Conservation (phyloP, 2,888 invertebrate species). For the Caenorhabditis sp. region DNA sequence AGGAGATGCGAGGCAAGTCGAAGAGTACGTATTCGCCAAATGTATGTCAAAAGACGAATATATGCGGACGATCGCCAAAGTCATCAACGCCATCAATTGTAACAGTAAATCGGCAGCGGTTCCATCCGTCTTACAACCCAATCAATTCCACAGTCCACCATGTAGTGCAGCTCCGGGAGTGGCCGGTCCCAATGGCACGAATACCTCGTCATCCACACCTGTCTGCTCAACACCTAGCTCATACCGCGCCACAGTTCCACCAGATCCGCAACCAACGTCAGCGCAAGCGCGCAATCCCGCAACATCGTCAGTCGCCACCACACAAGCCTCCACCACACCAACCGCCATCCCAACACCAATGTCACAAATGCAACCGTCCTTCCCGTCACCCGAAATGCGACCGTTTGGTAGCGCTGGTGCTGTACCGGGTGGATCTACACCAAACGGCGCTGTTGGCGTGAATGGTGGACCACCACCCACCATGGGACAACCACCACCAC, state of each 20-base stretch:
- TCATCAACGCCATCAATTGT: conserved; percentile 70
- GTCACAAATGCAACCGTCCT: conserved; percentile 13
- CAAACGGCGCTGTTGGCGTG: background rate
- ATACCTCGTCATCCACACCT: conserved; percentile 7
- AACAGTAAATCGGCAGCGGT: conserved; percentile 69
- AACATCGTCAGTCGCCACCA: conserved; percentile 7
- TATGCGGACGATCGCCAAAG: conserved; percentile 70
- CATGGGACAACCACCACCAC: conserved; percentile 63
- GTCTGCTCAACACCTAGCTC: conserved; percentile 27
- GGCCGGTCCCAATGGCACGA: background rate
- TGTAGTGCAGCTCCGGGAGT: conserved; percentile 17
- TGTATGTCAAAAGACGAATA: conserved; percentile 70
- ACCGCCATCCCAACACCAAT: conserved; percentile 7
- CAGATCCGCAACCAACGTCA: conserved; percentile 60
- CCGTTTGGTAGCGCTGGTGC: conserved; percentile 3
- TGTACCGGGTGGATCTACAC: background rate
- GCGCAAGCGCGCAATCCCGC: conserved; percentile 25
- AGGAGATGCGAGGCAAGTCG: conserved; percentile 69
- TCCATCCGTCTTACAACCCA: conserved; percentile 63
- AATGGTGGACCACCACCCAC: conserved; percentile 30
- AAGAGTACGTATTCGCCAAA: conserved; percentile 70
- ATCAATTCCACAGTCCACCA: conserved; percentile 47
- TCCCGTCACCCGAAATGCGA: conserved; percentile 30
- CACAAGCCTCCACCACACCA: conserved; percentile 17
- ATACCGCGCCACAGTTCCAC: conserved; percentile 51